These are phyloP conservation scores for Nymphalis urticae DNA, from an alignment of 2,888 invertebrate genomes.

Conservation along the genomic window DNA sequence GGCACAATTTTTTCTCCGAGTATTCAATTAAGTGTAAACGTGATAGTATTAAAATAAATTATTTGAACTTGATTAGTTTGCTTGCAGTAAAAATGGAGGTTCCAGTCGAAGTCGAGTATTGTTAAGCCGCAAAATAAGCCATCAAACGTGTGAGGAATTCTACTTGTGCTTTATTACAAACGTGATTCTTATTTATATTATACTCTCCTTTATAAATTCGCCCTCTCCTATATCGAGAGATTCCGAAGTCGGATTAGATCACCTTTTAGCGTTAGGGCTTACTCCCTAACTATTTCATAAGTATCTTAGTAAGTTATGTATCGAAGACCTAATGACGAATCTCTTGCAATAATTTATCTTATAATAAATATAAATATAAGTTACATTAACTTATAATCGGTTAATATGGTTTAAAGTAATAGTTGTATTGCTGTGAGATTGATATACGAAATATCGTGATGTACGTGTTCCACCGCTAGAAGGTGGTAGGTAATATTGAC, in stretches of 20 bases:
- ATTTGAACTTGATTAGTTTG: neutral
- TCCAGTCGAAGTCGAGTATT: constrained; percentile 61
- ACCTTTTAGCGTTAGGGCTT: constrained; percentile 64
- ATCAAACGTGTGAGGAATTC: constrained; percentile 76
- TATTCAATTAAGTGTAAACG: neutral
- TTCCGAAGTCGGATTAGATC: constrained; percentile 70
- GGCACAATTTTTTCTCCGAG: neutral
- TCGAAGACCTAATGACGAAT: constrained; percentile 27
- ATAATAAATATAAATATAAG: neutral
- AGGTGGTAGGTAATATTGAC: too few species aligned
- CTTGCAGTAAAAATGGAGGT: constrained; percentile 13
- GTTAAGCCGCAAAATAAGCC: constrained; percentile 65
- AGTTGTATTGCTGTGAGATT: too few species aligned
- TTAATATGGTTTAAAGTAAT: neutral
- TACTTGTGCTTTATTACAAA: constrained; percentile 74
- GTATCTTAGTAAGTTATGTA: constrained; percentile 34
- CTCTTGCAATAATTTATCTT: neutral
- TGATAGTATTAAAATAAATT: neutral
- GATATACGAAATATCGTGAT: too few species aligned
- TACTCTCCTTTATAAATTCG: constrained; percentile 51
- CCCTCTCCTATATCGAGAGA: constrained; percentile 60
- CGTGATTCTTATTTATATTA: constrained; percentile 82
- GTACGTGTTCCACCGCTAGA: too few species aligned
- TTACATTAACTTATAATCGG: neutral
- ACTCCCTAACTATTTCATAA: constrained; percentile 43